These are phyloP conservation scores for Calcarius lapponicus DNA, from an alignment of 2,797 vertebrate genomes.

Conservation along the genomic window DNA sequence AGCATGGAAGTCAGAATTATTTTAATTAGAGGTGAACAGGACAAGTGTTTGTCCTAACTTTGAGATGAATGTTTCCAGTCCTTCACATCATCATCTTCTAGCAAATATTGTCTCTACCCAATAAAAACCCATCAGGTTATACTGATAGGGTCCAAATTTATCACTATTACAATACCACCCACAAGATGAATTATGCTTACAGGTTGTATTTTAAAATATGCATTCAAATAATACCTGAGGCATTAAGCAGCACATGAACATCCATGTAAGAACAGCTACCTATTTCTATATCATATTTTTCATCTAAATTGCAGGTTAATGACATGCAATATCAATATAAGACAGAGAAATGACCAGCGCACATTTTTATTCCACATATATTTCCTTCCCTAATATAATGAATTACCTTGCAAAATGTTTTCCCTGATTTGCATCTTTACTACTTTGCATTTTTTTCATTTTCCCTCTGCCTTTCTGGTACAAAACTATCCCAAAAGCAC, in stretches of 20 bases:
- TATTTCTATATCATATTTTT: neutral
- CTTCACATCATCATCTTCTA: neutral
- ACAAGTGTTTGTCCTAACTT: neutral
- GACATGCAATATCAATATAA: neutral
- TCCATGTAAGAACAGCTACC: neutral
- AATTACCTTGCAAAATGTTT: neutral
- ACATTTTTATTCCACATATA: neutral
- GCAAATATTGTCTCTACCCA: neutral
- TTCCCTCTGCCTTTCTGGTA: neutral
- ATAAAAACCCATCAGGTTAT: neutral
- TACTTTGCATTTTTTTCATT: neutral
- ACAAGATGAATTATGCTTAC: neutral
- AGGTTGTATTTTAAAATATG: neutral
- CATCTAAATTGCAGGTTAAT: neutral
- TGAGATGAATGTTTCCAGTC: neutral
- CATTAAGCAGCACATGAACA: neutral
- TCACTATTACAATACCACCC: neutral
- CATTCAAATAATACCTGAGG: neutral
- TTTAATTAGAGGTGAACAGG: neutral
- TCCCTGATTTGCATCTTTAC: neutral
- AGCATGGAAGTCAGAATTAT: neutral
- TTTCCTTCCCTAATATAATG: neutral
- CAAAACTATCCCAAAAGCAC: neutral
- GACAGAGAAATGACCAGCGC: neutral
- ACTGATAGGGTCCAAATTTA: neutral